Evolutionary conservation across 2,113 vertebrate species (phyloP).

Genomic region (Triplophysa siluroides): DNA sequence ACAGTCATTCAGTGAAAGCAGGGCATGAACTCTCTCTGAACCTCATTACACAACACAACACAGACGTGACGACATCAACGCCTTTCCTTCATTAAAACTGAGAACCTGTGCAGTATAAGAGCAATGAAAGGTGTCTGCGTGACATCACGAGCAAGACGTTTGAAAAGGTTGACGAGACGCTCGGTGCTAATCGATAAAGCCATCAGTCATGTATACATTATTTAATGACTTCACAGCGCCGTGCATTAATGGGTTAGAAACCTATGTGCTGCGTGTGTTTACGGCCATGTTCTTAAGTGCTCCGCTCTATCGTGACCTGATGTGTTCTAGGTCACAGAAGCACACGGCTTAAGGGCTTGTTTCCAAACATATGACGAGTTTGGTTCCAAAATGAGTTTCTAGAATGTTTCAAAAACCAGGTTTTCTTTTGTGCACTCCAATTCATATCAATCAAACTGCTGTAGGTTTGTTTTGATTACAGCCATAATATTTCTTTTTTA

Average conservation of each 20-base stretch:
- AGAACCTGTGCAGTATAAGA: not conserved
- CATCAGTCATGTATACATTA: constrained; percentile 51
- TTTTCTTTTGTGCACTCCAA: too few species aligned
- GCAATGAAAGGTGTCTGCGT: not conserved
- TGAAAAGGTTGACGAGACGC: constrained; percentile 32
- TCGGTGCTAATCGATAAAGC: constrained; percentile 44
- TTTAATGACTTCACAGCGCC: constrained; percentile 45
- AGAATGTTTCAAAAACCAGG: too few species aligned
- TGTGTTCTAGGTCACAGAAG: not conserved
- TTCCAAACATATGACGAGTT: too few species aligned
- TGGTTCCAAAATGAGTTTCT: too few species aligned
- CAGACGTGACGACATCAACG: constrained; percentile 10
- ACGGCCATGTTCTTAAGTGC: not conserved
- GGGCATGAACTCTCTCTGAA: constrained; percentile 48
- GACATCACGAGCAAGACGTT: constrained; percentile 11
- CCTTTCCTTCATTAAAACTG: constrained; percentile 11
- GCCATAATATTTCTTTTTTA: too few species aligned
- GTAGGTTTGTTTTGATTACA: too few species aligned
- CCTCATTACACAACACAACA: constrained; percentile 34
- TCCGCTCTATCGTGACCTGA: too few species aligned
- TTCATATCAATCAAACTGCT: too few species aligned
- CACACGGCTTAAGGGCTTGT: not conserved
- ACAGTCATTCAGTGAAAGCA: constrained; percentile 42
- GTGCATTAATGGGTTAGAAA: constrained; percentile 44
- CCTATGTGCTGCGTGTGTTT: constrained; percentile 24